A percentile compares a stretch with the other conserved stretches of the same genome.
These are phyloP conservation scores for Myripristis jacobus DNA, from an alignment of 2,797 vertebrate genomes.

Conservation along the genomic window DNA sequence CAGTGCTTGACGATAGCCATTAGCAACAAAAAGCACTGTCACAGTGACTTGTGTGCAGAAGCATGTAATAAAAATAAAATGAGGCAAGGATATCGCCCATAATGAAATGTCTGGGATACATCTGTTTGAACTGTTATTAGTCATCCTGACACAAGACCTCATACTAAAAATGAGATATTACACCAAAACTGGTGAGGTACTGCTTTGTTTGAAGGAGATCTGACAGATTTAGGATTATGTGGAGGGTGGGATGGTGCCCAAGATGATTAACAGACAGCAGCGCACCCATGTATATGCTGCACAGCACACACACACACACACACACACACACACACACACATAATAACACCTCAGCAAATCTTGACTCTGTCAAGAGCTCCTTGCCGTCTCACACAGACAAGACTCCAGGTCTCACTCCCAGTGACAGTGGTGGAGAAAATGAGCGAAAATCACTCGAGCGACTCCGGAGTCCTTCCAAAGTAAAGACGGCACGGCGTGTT, in stretches of 20 bases:
- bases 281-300: constrained; percentile 18
- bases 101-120: constrained; percentile 50
- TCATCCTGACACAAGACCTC: constrained; percentile 47
- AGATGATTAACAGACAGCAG: constrained; percentile 60
- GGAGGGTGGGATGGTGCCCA: constrained; percentile 26
- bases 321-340: neutral
- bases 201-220: constrained; percentile 34
- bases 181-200: constrained; percentile 35
- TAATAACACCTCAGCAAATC: constrained; percentile 36
- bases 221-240: constrained; percentile 57
- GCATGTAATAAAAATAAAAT: constrained; percentile 29
- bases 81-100: constrained; percentile 30
- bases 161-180: constrained; percentile 58
- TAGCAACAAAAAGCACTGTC: constrained; percentile 2
- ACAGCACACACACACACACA: constrained; percentile 5
- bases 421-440: constrained; percentile 75
- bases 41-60: constrained; percentile 5
- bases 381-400: constrained; percentile 56
- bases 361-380: constrained; percentile 56
- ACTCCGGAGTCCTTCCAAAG: constrained; percentile 72
- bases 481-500: constrained; percentile 71
- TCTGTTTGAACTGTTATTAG: constrained; percentile 43
- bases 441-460: constrained; percentile 67
- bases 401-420: constrained; percentile 36
- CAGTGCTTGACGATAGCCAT: neutral